These are phyloP conservation scores for Formica selysi DNA, from an alignment of 1,140 invertebrate species.

Conservation along the genomic window DNA sequence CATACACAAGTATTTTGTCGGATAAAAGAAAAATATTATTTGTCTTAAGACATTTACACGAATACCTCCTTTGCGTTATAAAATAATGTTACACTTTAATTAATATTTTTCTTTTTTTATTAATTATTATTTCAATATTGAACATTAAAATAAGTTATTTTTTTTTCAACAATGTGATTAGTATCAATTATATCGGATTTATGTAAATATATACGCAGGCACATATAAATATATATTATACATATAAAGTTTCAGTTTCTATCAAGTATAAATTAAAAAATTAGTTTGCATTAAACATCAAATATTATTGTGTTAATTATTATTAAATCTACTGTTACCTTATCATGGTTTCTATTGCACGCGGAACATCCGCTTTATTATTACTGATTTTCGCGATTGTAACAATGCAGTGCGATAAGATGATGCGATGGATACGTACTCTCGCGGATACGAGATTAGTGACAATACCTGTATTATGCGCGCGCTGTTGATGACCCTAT, in stretches of 20 bases:
- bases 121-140: not conserved
- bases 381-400: constrained; percentile 61
- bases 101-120: not conserved
- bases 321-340: not conserved
- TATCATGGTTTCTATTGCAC: constrained; percentile 17
- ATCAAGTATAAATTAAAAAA: not conserved
- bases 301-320: not conserved
- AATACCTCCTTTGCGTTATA: constrained; percentile 26
- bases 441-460: constrained; percentile 57
- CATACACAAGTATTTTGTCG: too few species aligned
- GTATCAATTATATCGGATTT: not conserved
- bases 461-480: constrained; percentile 45
- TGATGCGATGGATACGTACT: constrained; percentile 55
- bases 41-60: not conserved
- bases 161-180: not conserved
- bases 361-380: constrained; percentile 63
- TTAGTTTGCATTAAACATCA: not conserved
- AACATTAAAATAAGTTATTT: not conserved
- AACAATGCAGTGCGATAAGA: constrained; percentile 69
- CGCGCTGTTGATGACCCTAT: constrained; percentile 23
- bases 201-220: too few species aligned
- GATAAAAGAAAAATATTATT: not conserved
- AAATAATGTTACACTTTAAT: not conserved
- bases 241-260: too few species aligned
- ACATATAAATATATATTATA: too few species aligned